Conservation (phyloP, 1,140 invertebrate genomes). For the Cydia pomonella region DNA sequence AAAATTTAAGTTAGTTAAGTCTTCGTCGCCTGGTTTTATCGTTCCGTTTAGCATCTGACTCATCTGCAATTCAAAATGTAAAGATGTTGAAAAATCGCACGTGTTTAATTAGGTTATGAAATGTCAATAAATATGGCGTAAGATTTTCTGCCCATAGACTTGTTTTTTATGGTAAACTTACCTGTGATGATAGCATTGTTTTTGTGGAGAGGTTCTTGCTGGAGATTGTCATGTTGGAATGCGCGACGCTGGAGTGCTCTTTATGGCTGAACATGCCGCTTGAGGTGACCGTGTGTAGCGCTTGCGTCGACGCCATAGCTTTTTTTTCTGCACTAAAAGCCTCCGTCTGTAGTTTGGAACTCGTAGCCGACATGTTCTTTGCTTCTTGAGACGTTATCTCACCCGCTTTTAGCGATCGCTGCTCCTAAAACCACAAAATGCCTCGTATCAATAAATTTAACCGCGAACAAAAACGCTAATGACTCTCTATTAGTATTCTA, state of each 20-base stretch:
- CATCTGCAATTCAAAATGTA: conserved; percentile 76
- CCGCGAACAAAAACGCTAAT: conserved; percentile 43
- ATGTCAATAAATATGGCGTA: conserved; percentile 11
- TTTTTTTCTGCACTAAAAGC: conserved; percentile 92
- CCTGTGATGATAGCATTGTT: conserved; percentile 82
- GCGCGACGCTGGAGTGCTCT: conserved; percentile 86
- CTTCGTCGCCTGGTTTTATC: conserved; percentile 82
- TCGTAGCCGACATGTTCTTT: conserved; percentile 88
- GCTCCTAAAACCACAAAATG: conserved; percentile 83
- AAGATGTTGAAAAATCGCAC: not conserved
- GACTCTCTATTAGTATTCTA: conserved; percentile 33
- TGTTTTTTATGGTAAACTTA: conserved; percentile 39
- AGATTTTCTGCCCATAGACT: not conserved
- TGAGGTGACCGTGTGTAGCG: conserved; percentile 89
- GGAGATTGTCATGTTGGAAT: conserved; percentile 89
- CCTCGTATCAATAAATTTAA: conserved; percentile 44
- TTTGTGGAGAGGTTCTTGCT: conserved; percentile 87
- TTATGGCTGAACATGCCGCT: conserved; percentile 90
- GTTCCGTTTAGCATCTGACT: conserved; percentile 85
- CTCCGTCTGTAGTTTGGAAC: conserved; percentile 91
- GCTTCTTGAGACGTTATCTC: conserved; percentile 92
- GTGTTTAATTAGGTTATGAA: not conserved
- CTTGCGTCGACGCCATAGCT: conserved; percentile 91
- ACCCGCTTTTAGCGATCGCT: conserved; percentile 89
- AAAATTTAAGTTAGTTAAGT: conserved; percentile 84